Base-by-base conservation (phyloP, 1,140 invertebrate species). In the Chelonus insularis region DNA sequence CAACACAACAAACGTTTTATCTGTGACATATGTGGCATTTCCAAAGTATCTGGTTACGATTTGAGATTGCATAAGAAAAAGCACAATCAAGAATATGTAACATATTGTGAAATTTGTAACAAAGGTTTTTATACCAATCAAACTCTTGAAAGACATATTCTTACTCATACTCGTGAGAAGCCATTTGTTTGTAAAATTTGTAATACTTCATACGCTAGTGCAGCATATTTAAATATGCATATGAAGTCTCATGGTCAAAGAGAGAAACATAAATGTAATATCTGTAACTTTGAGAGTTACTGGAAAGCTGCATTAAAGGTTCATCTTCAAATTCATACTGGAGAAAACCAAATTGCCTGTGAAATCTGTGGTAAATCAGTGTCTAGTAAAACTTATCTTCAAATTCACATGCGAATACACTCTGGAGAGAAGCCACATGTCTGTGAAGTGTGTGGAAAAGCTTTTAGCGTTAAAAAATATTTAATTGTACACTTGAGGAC, bases 21-120 rank as follows among this genome's bases (percentile, higher is more conserved):
- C 6, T 94, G 91, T 70, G 91, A 93, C 63, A 88, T 93, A 4
- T 94, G 91, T 74, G 91, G 91, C 7, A 90, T 93, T 6, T 69
- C 69, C 0, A 77, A 76, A 45, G 74, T 75, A 0, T 75, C 73
- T 1, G 72, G 68, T 5, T 75, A 76, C 47, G 73, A 75, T 57
- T 16, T 76, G 5, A 51, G 71, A 14, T 9, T 77, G 4, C 69
- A 71, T 32, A 71, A 64, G 41, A 69, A 63, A 32, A 74, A 73
- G 16, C 77, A 79, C 52, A 70, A 77, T 57, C 55, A 75, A 39
- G 77, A 78, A 18, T 79, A 72, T 59, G 66, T 73, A 0, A 69
- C 59, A 0, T 55, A 70, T 4, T 79, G 77, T 36, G 63, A 76
- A 7, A 54, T 70, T 1, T 79, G 77, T 52, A 66, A 67, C 9